Evolutionary conservation across 2,797 vertebrate species (phyloP), one percentile per base, ranked within the genome.

Genomic region (Myotis findleyi): DNA sequence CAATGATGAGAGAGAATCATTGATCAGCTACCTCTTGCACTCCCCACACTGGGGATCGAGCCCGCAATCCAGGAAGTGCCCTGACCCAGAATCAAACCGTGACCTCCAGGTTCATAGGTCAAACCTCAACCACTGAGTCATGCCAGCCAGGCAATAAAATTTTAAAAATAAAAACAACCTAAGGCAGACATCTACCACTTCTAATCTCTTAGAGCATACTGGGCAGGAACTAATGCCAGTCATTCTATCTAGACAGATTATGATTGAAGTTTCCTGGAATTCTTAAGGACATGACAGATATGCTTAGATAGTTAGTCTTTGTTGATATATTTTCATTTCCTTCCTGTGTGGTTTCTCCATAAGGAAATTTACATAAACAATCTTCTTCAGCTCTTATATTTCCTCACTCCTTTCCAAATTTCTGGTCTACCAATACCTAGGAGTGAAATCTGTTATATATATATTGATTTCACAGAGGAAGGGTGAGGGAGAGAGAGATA

Each of bases 301-400:
- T 86, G 69, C 79, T 96, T 95, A 81, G 88, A 87, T 21, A 79
- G 72, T 64, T 47, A 36, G 51, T 27, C 59, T 85, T 72, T 90
- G 90, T 76, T 90, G 93, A 82, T 93, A 20, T 92, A 20, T 71
- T 93, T 75, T 64, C 14, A 73, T 90, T 80, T 96, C 89, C 80
- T 95, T 96, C 87, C 87, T 85, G 55, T 64, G 81, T 76, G 73
- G 68, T 77, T 94, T 91, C 87, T 95, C 87, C 62, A 71, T 66
- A 57, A 92, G 95, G 90, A 97, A 90, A 85, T 59, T 47, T 85
- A 95, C 41, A 92, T 27, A 77, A 84, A 76, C 17, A 33, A 14
- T 11, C 41, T 59, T 81, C 75, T 33, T 27, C 47, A 72, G 33
- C 6, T 47, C 44, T 79, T 41, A 11, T 6, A 33, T 64, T 20